Evolutionary conservation across 2,797 vertebrate species (phyloP), one percentile per base, ranked within the genome.

Genomic region (Columba guinea): DNA sequence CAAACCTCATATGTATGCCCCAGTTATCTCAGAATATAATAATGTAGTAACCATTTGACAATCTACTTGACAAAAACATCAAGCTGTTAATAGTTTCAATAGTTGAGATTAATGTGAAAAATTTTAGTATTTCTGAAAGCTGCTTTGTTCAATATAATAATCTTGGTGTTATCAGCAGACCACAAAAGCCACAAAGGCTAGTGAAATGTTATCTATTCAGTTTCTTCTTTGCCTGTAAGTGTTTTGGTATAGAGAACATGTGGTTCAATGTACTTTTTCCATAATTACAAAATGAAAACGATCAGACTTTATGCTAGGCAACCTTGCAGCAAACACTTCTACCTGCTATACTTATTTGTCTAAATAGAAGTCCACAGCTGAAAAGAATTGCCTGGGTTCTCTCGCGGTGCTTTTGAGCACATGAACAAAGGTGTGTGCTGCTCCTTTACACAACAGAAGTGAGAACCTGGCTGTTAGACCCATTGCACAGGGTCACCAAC

Each of bases 21-120:
- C 71, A 74, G 81, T 89, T 84, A 94, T 85, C 44, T 84, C 90
- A 95, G 73, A 97, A 96, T 73, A 93, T 84, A 75, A 92, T 78
- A 90, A 62, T 70, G 49, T 34, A 21, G 48, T 82, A 89, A 58
- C 48, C 88, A n/a, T 86, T 85, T 17, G 9, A 80, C 59, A 27
- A 70, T 91, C 94, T 96, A 69, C 92, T 76, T 90, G 60, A 90
- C 35, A 83, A 80, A 80, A 93, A 1, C 53, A 64, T 24, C 12
- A 64, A 28, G 7, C 22, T 89, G 62, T 71, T 48, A 89, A 44
- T 18, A 39, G 23, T 70, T 93, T 84, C 70, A 87, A 28, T 9
- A 70, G 37, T 32, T 90, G 37, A 82, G n/a, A 84, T 67, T 51
- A 75, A 67, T 35, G 13, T 35, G 44, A 76, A 34, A 81, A 94